Percentiles rank a stretch among this genome's conserved stretches.
Conservation (phyloP, 2,797 vertebrate genomes). For the Liparis tanakae region DNA sequence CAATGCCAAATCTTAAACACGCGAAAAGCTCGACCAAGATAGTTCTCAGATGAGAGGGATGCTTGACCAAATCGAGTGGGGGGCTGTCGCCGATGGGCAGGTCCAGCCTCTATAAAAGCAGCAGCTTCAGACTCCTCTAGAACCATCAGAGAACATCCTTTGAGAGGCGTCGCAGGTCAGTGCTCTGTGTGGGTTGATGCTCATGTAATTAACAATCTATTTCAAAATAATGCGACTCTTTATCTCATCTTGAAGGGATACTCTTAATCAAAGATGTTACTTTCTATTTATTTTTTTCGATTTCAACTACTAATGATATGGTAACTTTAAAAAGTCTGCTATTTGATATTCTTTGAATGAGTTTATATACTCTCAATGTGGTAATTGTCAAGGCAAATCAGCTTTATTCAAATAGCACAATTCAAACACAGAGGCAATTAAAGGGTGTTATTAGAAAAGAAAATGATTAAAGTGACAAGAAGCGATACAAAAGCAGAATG, state of each 20-base stretch:
- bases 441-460: background rate
- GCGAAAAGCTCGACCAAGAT: conserved; percentile 41
- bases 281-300: background rate
- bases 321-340: background rate
- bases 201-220: conserved; percentile 6
- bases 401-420: background rate
- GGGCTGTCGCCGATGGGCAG: conserved; percentile 62
- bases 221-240: background rate
- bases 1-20: conserved; percentile 23
- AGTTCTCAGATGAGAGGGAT: conserved; percentile 65
- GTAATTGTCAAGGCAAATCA: background rate
- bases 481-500: background rate
- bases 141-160: conserved; percentile 27
- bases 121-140: conserved; percentile 44
- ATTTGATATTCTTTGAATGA: background rate
- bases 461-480: background rate
- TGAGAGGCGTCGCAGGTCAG: conserved; percentile 70
- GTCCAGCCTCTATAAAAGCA: conserved; percentile 68
- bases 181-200: conserved; percentile 42
- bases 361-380: background rate
- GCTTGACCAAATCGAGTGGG: conserved; percentile 75
- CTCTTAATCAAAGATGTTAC: background rate
- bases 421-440: conserved; percentile 1
- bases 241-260: background rate
- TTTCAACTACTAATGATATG: background rate